Evolutionary conservation across 2,113 vertebrate genomes (phyloP).

Genomic region (Leptosomus discolor): DNA sequence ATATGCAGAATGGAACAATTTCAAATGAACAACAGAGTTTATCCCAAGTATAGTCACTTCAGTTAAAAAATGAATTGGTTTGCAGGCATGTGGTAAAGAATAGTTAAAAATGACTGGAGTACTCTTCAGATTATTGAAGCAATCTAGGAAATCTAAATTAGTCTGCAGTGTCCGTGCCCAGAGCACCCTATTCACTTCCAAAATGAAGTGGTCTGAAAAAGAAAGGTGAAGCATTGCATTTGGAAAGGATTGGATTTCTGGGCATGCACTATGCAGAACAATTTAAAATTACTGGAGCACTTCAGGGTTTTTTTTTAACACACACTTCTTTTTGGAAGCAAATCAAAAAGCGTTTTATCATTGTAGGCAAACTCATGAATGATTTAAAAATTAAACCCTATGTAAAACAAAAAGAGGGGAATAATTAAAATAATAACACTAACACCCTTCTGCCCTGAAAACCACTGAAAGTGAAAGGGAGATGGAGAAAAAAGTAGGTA

Average conservation of each 20-base stretch:
- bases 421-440: conserved; percentile 3
- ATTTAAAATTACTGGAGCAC: conserved; percentile 60
- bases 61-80: conserved; percentile 19
- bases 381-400: conserved; percentile 20
- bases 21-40: conserved; percentile 14
- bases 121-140: conserved; percentile 63
- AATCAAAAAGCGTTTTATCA: conserved; percentile 36
- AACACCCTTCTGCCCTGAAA: neutral
- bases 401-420: neutral
- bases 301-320: conserved; percentile 42
- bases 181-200: conserved; percentile 62
- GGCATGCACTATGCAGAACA: conserved; percentile 43
- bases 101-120: conserved; percentile 51
- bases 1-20: neutral
- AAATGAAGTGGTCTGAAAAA: conserved; percentile 71
- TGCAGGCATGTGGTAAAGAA: neutral
- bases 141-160: conserved; percentile 67
- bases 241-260: conserved; percentile 50
- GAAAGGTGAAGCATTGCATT: conserved; percentile 36
- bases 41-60: conserved; percentile 32
- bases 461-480: neutral
- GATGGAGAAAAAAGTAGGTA: neutral
- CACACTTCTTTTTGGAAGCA: conserved; percentile 61
- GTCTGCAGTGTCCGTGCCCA: conserved; percentile 34
- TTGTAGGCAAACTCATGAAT: conserved; percentile 6